phyloP scores from a whole-genome alignment of 2,888 invertebrate genomes.

The Troides aeacus region DNA sequence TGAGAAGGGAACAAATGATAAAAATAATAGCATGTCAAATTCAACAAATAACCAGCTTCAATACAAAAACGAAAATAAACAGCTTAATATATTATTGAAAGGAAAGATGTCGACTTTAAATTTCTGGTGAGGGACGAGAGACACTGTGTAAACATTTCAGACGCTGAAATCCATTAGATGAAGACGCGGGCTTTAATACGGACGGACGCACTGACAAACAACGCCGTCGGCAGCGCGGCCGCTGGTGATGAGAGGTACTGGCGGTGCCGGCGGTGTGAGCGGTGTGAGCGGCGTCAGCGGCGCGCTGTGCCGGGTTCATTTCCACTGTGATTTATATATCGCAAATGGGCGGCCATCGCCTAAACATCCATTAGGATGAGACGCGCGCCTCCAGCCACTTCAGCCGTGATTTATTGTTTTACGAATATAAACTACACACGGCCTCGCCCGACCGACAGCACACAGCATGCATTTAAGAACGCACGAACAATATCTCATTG shows the following conservation, averaged over 20 bases:
- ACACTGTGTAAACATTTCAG: constrained; percentile 50
- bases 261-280: constrained; percentile 11
- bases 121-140: constrained; percentile 18
- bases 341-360: constrained; percentile 7
- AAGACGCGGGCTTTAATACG: constrained; percentile 48
- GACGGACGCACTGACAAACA: constrained; percentile 58
- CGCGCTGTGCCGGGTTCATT: neutral
- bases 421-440: no score
- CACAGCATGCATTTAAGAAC: no score
- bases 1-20: no score
- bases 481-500: no score
- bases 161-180: constrained; percentile 60
- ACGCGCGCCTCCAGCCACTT: neutral
- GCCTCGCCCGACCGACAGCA: no score
- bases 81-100: constrained; percentile 27
- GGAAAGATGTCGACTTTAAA: constrained; percentile 20
- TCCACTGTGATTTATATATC: constrained; percentile 20
- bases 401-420: neutral
- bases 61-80: constrained; percentile 15
- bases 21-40: no score
- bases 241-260: constrained; percentile 30
- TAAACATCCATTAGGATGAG: constrained; percentile 11
- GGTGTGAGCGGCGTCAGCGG: constrained; percentile 22
- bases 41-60: no score
- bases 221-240: constrained; percentile 32